phyloP scores from a whole-genome alignment of 2,888 invertebrate genomes.

The Amphimallon solstitiale region DNA sequence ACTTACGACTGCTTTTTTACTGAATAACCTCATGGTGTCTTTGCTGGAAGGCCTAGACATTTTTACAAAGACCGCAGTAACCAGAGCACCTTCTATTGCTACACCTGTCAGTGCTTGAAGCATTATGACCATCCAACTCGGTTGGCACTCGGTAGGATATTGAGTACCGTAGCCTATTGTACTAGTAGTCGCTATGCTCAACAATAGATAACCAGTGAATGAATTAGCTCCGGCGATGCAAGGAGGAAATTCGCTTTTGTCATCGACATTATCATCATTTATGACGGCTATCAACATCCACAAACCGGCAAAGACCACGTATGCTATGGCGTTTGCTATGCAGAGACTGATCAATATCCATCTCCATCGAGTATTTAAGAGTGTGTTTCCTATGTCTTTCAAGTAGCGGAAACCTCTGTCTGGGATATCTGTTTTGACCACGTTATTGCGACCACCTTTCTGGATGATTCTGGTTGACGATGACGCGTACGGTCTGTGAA shows the following conservation, averaged over 20 bases:
- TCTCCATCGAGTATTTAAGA: slow-evolving; percentile 80
- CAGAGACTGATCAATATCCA: slow-evolving; percentile 68
- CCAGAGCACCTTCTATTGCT: slow-evolving; percentile 59
- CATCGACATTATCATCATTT: slow-evolving; percentile 39
- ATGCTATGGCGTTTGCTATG: slow-evolving; percentile 52
- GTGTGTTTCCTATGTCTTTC: slow-evolving; percentile 70
- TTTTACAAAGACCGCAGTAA: slow-evolving; percentile 73
- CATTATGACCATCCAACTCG: slow-evolving; percentile 50
- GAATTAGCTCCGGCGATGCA: slow-evolving; percentile 54
- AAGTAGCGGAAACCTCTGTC: slow-evolving; percentile 53
- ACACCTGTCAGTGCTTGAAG: slow-evolving; percentile 53
- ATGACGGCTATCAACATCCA: slow-evolving; percentile 44
- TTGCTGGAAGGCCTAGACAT: slow-evolving; percentile 68
- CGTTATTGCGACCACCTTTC: slow-evolving; percentile 59
- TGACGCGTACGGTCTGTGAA: slow-evolving; percentile 33
- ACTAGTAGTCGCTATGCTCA: slow-evolving; percentile 57
- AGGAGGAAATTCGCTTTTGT: slow-evolving; percentile 35
- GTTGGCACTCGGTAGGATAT: slow-evolving; percentile 54
- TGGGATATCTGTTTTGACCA: slow-evolving; percentile 41
- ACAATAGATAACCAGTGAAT: slow-evolving; percentile 54
- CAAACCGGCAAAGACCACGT: slow-evolving; percentile 43
- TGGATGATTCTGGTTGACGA: slow-evolving; percentile 60
- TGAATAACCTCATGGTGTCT: slow-evolving; percentile 68
- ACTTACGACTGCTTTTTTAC: slow-evolving; percentile 75
- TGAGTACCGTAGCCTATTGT: slow-evolving; percentile 56